Evolutionary conservation across 2,888 invertebrate species (phyloP), one percentile per base, ranked within the genome.

Genomic region (Phaonia tiefii): DNA sequence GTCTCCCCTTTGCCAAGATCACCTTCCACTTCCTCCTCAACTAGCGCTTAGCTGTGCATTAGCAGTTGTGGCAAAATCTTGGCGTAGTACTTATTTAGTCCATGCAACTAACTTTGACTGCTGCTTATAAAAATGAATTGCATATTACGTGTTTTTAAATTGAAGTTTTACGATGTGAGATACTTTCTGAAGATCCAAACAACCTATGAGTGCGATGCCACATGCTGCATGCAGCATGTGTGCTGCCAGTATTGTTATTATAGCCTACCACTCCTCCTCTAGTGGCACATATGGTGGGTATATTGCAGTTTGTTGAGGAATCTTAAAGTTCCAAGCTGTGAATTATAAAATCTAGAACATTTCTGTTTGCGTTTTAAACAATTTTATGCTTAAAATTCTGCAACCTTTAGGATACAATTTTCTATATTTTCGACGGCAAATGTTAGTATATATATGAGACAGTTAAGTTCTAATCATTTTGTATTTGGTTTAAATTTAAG

Each of bases 101-200:
- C n/a, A 1, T n/a, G 17, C 0, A 44, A 26, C 3, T 20, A 44
- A 26, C 3, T 20, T n/a, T 13, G 56, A 17, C 4, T 73, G 49
- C 75, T 65, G 75, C 78, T 81, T 81, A 75, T 81, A 75, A 63
- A 75, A 83, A 79, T 80, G 83, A 80, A 88, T 89, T 89, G 88
- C 88, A 88, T 89, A 88, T 88, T 88, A 89, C 88, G 89, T 88
- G 89, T 89, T 89, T 87, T 78, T 86, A 89, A 88, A 89, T 89
- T 89, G 89, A 86, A 89, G 88, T 89, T 88, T 88, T 89, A 89
- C 88, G 88, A 88, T 89, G 89, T 88, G 89, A 89, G 89, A 87
- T 88, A 87, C 86, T 86, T 84, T 73, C 56, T 44, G 69, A 31
- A 78, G 75, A 80, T 77, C 31, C 8, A 31, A 31, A 8, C 31